phyloP scores from a whole-genome alignment of 37 sponge, comb jelly and placozoan genomes.

The Hexactinellida sp. region DNA sequence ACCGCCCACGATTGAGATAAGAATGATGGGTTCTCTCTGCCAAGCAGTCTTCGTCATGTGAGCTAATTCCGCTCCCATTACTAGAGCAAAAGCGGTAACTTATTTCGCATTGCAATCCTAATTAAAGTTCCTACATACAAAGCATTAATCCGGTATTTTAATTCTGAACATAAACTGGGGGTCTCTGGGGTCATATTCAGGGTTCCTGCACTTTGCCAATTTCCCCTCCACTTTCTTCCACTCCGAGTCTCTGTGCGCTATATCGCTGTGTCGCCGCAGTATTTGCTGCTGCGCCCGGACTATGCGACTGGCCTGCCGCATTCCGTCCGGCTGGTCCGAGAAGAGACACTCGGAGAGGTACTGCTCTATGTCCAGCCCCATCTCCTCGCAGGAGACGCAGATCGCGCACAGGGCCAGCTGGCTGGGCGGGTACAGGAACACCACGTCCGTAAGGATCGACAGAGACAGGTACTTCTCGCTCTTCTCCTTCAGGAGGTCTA shows the following conservation, averaged over 20 bases:
- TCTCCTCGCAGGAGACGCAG: not conserved
- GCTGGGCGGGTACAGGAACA: not conserved
- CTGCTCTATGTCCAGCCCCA: not conserved
- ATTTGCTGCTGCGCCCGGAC: not conserved
- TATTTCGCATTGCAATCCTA: too few relatives aligned
- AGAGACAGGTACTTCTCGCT: not conserved
- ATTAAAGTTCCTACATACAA: too few relatives aligned
- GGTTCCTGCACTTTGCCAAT: not conserved
- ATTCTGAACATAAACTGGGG: not conserved
- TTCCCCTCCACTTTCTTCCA: not conserved
- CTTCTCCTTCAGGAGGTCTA: not conserved
- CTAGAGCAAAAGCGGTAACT: not conserved
- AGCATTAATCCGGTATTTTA: too few relatives aligned
- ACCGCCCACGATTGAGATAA: not conserved
- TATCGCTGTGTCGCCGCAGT: not conserved
- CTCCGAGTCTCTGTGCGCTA: not conserved
- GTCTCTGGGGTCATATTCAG: not conserved
- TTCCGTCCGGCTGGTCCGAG: not conserved
- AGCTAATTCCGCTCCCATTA: not conserved
- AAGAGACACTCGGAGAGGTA: not conserved
- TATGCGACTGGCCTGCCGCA: not conserved
- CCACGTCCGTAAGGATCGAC: not conserved
- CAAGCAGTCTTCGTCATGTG: not conserved
- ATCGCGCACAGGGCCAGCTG: not conserved
- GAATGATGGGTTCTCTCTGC: not conserved